Conservation (phyloP, 2,888 invertebrate species). For the Drosophila setosimentum region DNA sequence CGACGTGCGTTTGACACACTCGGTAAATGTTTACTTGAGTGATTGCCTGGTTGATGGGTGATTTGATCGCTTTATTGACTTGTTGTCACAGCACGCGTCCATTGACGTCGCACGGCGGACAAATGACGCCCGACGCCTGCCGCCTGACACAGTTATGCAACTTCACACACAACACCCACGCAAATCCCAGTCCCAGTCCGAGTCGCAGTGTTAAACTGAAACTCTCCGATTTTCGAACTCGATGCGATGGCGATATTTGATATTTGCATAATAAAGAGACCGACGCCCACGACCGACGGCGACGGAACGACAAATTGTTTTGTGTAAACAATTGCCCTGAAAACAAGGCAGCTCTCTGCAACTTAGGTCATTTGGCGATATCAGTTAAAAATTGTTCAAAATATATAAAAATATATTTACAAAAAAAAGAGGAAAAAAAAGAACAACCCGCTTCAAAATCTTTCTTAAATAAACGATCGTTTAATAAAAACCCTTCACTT, state of each 20-base stretch:
- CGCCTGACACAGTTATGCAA: constrained; percentile 77
- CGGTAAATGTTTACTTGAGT: constrained; percentile 72
- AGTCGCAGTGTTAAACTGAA: constrained; percentile 6
- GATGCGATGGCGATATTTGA: constrained; percentile 30
- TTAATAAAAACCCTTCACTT: constrained; percentile 11
- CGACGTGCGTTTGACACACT: constrained; percentile 77
- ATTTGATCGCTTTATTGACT: constrained; percentile 22
- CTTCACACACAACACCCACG: constrained; percentile 74
- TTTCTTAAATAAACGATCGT: constrained; percentile 60
- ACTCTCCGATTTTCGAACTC: constrained; percentile 12
- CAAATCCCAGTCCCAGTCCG: constrained; percentile 39
- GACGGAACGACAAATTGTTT: constrained; percentile 50
- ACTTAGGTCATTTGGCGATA: constrained; percentile 53
- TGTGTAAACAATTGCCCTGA: constrained; percentile 64
- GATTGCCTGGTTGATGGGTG: constrained; percentile 26
- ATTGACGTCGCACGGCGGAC: constrained; percentile 48
- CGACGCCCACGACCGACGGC: constrained; percentile 19
- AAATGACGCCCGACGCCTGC: constrained; percentile 18
- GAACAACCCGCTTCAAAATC: constrained; percentile 68
- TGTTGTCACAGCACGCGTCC: constrained; percentile 62
- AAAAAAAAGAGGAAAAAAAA: constrained; percentile 9
- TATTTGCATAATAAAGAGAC: constrained; percentile 63
- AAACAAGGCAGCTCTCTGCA: constrained; percentile 25
- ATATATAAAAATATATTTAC: constrained; percentile 17
- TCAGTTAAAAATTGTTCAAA: constrained; percentile 42